Base-by-base conservation (phyloP, 2,888 invertebrate genomes). In the Pachymerium ferrugineum region DNA sequence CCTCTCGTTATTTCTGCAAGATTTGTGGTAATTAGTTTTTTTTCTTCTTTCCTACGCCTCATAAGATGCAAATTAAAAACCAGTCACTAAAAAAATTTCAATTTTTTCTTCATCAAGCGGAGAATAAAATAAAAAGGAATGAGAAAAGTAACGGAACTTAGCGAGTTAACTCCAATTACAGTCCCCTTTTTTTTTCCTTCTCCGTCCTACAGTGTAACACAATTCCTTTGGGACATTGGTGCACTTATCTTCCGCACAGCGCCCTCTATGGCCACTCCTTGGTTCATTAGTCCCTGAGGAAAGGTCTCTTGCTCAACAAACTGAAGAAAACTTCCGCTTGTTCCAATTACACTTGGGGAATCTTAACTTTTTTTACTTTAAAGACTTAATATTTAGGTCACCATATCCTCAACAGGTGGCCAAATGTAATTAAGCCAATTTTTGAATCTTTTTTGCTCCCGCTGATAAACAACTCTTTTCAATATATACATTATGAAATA, bases 261-360 rank as follows among this genome's bases (percentile, higher is more conserved):
- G 25, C 25, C 62, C 62, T 62, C 62, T 25, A 12, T 25, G 10
- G 22, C 10, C 62, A 28, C 62, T 62, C 28, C 62, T 62, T 62
- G 62, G 25, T 62, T 62, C 62, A 62, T 62, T 62, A 62, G 28
- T 62, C 62, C 62, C 62, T 62, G 3, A 62, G 62, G 62, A 62
- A 62, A 62, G 12, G 62, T 25, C 62, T 28, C 28, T n/a, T 62
- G 28, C 62, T 62, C 25, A 62, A 62, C 62, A 28, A 62, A 62
- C 62, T 62, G 25, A 25, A 62, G 28, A 62, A 62, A 54, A 62
- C 28, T 62, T 62, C 62, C 62, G 62, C n/a, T n/a, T n/a, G n/a
- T n/a, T n/a, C n/a, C n/a, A n/a, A 62, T 62, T 62, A 62, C 62
- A 62, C 28, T 22, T 62, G 62, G 62, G 1, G 62, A 62, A 62